Base-by-base conservation (phyloP, 2,113 vertebrate species). In the Gymnobelideus leadbeateri region DNA sequence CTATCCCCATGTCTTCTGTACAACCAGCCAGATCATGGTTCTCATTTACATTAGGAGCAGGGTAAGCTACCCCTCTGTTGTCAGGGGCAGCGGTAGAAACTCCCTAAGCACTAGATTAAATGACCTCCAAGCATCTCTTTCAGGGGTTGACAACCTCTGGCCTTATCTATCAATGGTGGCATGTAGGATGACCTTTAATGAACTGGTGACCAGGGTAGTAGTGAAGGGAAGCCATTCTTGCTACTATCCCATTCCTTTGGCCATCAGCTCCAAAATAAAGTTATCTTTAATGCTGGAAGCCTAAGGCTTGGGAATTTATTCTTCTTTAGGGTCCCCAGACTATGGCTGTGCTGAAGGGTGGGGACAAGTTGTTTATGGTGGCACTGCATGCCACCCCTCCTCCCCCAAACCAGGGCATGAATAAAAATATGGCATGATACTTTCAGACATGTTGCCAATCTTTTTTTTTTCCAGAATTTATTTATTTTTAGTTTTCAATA, bases 1-100 rank as follows among this genome's bases (percentile, higher is more conserved):
- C 93, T 23, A 90, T 95, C 91, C 95, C 96, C 92, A 51, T 90
- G 43, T 53, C 93, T 96, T 84, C 96, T 50, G 93, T 54, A 51
- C 50, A 89, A 0, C 0, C 3, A 55, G 93, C 51, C n/a, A 53
- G 37, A n/a, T 43, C 21, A 23, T 25, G 53, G 31, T 57, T 8
- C 92, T 94, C 50, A 37, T 49, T 61, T 26, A 0, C 26, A 26
- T 26, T 84, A 95, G 95, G 91, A 95, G 90, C 92, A 96, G 95
- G 68, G 37, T 43, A 43, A 43, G 16, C 68, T 77, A 19, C 37
- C 5, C 19, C n/a, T 84, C n/a, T 84, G 6, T 95, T 97, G 95
- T 94, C 53, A 49, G 93, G 94, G 93, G 89, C 28, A 84, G 4
- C 2, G 49, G 37, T 14, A 11, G 89, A 31, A 3, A 0, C 16